phyloP scores from a whole-genome alignment of 2,888 invertebrate species.

The Timema cristinae region DNA sequence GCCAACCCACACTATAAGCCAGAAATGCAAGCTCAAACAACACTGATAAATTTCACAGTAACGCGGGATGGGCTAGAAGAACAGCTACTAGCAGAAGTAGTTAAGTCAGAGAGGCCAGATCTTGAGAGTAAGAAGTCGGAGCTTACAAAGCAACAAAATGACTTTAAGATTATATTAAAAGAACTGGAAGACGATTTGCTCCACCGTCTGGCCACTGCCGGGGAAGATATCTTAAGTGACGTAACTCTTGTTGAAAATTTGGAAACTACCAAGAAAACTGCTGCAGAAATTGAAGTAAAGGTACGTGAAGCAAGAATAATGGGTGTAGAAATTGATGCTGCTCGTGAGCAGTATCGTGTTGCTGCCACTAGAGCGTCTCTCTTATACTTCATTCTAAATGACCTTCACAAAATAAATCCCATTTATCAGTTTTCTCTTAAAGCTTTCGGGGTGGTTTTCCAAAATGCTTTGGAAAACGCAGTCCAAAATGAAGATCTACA shows the following conservation, averaged over 20 bases:
- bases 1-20: conserved; percentile 96
- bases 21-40: conserved; percentile 94
- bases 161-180: conserved; percentile 79
- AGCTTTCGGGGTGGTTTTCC: conserved; percentile 89
- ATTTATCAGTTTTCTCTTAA: conserved; percentile 95
- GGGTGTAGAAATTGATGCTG: conserved; percentile 82
- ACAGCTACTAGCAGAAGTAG: conserved; percentile 88
- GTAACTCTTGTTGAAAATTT: conserved; percentile 86
- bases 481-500: conserved; percentile 64
- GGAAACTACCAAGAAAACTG: conserved; percentile 89
- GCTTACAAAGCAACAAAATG: conserved; percentile 88
- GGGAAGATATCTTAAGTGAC: conserved; percentile 88
- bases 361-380: conserved; percentile 85
- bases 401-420: conserved; percentile 86
- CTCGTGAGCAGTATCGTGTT: conserved; percentile 81
- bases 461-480: conserved; percentile 72
- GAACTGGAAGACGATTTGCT: conserved; percentile 87
- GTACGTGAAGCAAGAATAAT: conserved; percentile 84
- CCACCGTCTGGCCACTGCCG: conserved; percentile 81
- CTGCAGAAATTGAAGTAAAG: conserved; percentile 83
- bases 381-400: conserved; percentile 89
- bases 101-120: conserved; percentile 89
- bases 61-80: conserved; percentile 91
- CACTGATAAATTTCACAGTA: conserved; percentile 92
- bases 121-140: conserved; percentile 76